Base-by-base conservation (phyloP, 2,113 vertebrate species). In the Embiotoca jacksoni region DNA sequence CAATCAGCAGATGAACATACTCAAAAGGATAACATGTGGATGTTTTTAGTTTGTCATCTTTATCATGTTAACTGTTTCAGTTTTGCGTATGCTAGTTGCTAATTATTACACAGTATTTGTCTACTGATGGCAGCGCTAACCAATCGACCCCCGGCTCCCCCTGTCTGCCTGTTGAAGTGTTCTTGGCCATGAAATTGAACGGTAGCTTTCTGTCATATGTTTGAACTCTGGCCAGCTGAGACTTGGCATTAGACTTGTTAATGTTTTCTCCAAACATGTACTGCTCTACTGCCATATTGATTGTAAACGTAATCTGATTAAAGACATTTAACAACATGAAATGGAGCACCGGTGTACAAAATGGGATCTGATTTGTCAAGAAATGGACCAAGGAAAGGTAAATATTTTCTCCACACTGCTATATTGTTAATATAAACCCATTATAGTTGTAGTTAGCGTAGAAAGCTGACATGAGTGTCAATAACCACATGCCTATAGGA, bases 401-500 rank as follows among this genome's bases (percentile, higher is more conserved):
- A 23, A 41, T 2, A 36, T 59, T 15, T 68, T 0, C 23, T 60
- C 32, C 54, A 64, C 30, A 6, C 30, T 16, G 60, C 46, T 1
- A n/a, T 23, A 11, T 1, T 58, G 44, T 31, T 41, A 44, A 11
- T 57, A 76, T 53, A 66, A 23, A 49, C 9, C 41, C 41, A 63
- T 33, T 72, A 49, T 33, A 3, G 47, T 77, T 77, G 15, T 53
- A 81, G 64, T 55, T 9, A 52, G 39, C 41, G 39, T 54, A 62
- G 50, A 69, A 81, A 66, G 68, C 11, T 37, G 37, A 63, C 70
- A 60, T 31, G 32, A 47, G n/a, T 76, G 63, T 80, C 78, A 62
- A 75, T 80, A 68, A 67, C 63, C 47, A 37, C 44, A 67, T 72
- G 41, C 53, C 78, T 71, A 11, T 63, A 59, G 65, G 71, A 74